Evolutionary conservation across 2,113 vertebrate species (phyloP).

Genomic region (Cygnus buccinator): DNA sequence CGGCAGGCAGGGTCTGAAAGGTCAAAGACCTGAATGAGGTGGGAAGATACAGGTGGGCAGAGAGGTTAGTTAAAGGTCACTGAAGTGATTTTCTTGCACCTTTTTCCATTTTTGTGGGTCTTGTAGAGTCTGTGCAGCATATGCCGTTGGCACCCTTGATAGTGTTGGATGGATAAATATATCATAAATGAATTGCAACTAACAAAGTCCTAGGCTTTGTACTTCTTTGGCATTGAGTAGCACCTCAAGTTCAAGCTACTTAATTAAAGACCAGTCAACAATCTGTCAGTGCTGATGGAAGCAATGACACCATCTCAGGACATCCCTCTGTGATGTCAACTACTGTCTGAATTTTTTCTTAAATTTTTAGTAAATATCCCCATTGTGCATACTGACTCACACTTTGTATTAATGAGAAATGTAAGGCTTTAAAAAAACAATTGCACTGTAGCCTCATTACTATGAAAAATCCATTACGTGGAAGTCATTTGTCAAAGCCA

Average conservation of each 20-base stretch:
- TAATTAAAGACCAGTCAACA: background rate
- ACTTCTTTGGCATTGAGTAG: background rate
- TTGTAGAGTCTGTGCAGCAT: background rate
- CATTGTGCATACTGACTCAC: constrained; percentile 22
- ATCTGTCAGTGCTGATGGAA: background rate
- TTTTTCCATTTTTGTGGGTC: background rate
- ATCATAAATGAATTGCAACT: background rate
- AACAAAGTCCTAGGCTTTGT: background rate
- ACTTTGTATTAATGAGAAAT: constrained; percentile 66
- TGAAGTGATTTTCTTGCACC: background rate
- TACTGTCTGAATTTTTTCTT: background rate
- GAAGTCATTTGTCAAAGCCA: constrained; percentile 87
- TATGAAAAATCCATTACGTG: constrained; percentile 87
- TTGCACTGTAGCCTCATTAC: constrained; percentile 81
- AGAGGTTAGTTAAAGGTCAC: background rate
- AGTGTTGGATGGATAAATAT: background rate
- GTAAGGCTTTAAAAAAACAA: constrained; percentile 70
- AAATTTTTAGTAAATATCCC: background rate
- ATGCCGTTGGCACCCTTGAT: background rate
- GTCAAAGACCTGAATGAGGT: background rate
- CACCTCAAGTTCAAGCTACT: background rate
- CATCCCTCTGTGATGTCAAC: constrained; percentile 32
- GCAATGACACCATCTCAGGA: background rate
- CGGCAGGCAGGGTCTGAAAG: background rate
- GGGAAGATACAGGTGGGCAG: background rate